Percentiles rank a stretch among this genome's conserved stretches.
These are phyloP conservation scores for Trichomalopsis sarcophagae DNA, from an alignment of 1,140 invertebrate genomes.

Conservation along the genomic window DNA sequence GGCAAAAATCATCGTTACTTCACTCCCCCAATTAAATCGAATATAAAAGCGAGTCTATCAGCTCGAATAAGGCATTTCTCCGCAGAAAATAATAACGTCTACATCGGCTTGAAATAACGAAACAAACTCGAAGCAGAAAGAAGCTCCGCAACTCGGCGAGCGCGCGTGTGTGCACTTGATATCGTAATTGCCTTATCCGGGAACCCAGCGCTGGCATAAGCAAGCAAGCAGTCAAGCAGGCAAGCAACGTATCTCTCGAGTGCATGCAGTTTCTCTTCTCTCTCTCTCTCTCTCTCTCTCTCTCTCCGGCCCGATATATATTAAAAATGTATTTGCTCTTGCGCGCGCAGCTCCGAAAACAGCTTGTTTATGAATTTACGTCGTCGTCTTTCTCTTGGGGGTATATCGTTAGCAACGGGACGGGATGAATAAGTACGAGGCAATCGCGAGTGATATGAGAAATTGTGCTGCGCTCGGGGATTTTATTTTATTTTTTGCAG, in stretches of 20 bases:
- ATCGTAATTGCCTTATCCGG: slow-evolving; percentile 27
- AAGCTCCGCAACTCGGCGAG: background rate
- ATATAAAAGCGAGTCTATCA: background rate
- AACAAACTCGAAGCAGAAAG: background rate
- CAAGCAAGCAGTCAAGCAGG: background rate
- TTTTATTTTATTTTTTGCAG: background rate
- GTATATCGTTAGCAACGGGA: no score
- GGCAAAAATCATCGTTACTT: no score
- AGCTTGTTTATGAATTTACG: background rate
- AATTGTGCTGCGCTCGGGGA: background rate
- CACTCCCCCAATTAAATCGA: background rate
- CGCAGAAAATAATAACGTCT: background rate
- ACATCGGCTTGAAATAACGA: background rate
- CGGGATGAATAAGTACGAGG: background rate
- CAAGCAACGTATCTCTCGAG: background rate
- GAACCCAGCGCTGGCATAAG: background rate
- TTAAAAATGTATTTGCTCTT: slow-evolving; percentile 11
- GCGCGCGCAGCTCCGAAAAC: slow-evolving; percentile 1
- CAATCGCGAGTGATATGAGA: background rate
- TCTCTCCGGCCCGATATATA: background rate
- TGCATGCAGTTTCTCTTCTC: slow-evolving; percentile 3
- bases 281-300: background rate
- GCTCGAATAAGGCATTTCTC: background rate
- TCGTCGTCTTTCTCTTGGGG: background rate
- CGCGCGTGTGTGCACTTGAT: slow-evolving; percentile 22